A percentile compares a stretch with the other conserved stretches of the same genome.
These are phyloP conservation scores for Zele albiditarsus DNA, from an alignment of 2,888 invertebrate genomes.

Conservation along the genomic window DNA sequence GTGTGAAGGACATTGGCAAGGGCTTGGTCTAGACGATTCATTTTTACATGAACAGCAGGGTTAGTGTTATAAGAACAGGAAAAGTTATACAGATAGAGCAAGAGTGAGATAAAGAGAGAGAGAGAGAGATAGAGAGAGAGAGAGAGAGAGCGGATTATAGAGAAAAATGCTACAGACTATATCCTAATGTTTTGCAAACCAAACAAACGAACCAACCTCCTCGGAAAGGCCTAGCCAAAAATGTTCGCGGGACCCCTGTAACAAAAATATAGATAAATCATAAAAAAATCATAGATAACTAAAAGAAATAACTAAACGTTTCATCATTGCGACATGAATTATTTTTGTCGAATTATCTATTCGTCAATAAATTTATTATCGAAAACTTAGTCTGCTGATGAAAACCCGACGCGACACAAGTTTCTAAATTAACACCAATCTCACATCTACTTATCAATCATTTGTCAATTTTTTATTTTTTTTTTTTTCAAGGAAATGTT, in stretches of 20 bases:
- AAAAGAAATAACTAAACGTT: constrained; percentile 58
- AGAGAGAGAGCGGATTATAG: constrained; percentile 52
- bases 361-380: neutral
- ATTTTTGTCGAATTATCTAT: constrained; percentile 20
- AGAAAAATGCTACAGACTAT: constrained; percentile 67
- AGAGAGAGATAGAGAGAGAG: constrained; percentile 40
- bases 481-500: too few species aligned
- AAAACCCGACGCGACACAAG: too few species aligned
- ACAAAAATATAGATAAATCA: constrained; percentile 72
- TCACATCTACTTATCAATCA: too few species aligned
- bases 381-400: too few species aligned
- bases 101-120: constrained; percentile 21
- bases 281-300: constrained; percentile 69
- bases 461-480: too few species aligned
- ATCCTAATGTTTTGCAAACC: constrained; percentile 67
- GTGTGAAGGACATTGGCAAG: neutral
- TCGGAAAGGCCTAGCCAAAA: constrained; percentile 72
- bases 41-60: constrained; percentile 7
- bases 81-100: constrained; percentile 22
- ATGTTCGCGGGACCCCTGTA: constrained; percentile 71
- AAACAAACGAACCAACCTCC: constrained; percentile 72
- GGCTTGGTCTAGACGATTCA: constrained; percentile 1
- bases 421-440: too few species aligned
- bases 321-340: constrained; percentile 20
- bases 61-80: neutral